phyloP scores from a whole-genome alignment of 1,140 invertebrate genomes.

The Bombyx mandarina region DNA sequence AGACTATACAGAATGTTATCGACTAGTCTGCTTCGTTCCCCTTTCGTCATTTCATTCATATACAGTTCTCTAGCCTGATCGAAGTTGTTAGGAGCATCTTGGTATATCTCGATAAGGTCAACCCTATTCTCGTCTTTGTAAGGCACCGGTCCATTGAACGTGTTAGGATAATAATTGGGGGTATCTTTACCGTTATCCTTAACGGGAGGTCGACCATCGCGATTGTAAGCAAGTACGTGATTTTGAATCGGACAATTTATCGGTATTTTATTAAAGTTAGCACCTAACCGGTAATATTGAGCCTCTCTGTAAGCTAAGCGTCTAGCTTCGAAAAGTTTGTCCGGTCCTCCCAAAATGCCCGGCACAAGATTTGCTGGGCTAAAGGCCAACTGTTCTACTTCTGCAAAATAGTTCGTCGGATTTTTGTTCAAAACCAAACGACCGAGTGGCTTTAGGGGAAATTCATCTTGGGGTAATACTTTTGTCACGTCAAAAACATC shows the following conservation, averaged over 20 bases:
- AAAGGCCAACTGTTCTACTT: slow-evolving; percentile 90
- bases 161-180: slow-evolving; percentile 80
- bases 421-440: slow-evolving; percentile 85
- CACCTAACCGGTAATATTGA: slow-evolving; percentile 86
- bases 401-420: slow-evolving; percentile 86
- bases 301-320: slow-evolving; percentile 91
- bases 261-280: slow-evolving; percentile 88
- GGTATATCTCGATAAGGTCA: slow-evolving; percentile 50
- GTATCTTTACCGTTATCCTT: slow-evolving; percentile 77
- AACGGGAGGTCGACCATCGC: slow-evolving; percentile 82
- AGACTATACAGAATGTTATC: slow-evolving; percentile 75
- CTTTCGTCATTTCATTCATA: slow-evolving; percentile 79
- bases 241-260: slow-evolving; percentile 87
- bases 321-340: slow-evolving; percentile 90
- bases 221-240: slow-evolving; percentile 79
- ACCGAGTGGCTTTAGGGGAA: slow-evolving; percentile 86
- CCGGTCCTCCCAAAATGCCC: slow-evolving; percentile 86
- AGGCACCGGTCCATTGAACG: slow-evolving; percentile 75
- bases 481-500: slow-evolving; percentile 80
- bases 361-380: slow-evolving; percentile 87
- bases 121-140: slow-evolving; percentile 50
- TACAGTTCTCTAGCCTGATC: slow-evolving; percentile 84
- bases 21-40: slow-evolving; percentile 78
- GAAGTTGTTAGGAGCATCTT: slow-evolving; percentile 83
- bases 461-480: slow-evolving; percentile 84